Conservation (phyloP, 2,113 vertebrate genomes). For the Mastomys natalensis region DNA sequence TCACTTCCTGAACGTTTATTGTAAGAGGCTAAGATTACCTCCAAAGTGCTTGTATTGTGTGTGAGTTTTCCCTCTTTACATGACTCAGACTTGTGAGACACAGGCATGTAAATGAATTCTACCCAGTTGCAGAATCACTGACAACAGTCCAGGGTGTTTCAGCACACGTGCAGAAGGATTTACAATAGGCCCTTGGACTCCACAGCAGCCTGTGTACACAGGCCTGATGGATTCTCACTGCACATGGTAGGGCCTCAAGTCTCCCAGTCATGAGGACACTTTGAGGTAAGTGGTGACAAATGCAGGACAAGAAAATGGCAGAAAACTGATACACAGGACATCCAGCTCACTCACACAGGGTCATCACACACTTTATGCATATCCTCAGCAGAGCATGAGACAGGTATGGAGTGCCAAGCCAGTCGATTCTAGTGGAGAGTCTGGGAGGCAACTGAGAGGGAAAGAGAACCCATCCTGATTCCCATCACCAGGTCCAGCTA, state of each 20-base stretch:
- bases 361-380: not conserved
- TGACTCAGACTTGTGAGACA: not conserved
- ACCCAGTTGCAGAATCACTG: not conserved
- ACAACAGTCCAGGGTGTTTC: not conserved
- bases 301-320: not conserved
- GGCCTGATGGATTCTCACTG: no score
- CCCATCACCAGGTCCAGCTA: not conserved
- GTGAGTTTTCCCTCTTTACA: no score
- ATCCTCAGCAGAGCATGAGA: not conserved
- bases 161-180: not conserved
- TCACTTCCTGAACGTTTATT: not conserved
- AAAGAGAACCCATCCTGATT: not conserved
- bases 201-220: not conserved
- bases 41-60: not conserved
- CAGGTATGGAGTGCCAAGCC: not conserved
- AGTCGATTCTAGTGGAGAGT: not conserved
- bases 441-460: conserved; percentile 1
- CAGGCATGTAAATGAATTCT: not conserved
- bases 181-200: not conserved
- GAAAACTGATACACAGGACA: not conserved
- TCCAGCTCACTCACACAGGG: not conserved
- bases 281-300: not conserved
- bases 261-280: not conserved
- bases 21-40: not conserved
- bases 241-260: not conserved